Base-by-base conservation (phyloP, 1,140 invertebrate genomes). In the Pantala flavescens region DNA sequence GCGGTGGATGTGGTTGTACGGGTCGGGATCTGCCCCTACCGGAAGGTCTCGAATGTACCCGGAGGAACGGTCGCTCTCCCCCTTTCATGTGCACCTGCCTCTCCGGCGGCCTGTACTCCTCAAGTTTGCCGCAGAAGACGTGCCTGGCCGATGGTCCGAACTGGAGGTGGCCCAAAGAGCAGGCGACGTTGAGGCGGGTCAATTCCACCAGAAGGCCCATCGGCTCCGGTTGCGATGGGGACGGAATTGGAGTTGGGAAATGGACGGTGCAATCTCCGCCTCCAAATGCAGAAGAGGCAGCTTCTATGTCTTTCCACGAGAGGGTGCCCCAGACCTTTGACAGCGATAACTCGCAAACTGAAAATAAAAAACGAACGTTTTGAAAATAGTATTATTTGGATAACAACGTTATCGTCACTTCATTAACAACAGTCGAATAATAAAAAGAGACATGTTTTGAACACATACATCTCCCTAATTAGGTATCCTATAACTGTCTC, bases 161-260 rank as follows among this genome's bases (percentile, higher is more conserved):
- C 43, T 85, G 83, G 7, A 89, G 78, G 77, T 83, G 87, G 24
- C 87, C 84, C 21, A 82, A 87, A 42, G 82, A 78, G 80, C 88
- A 89, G 14, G 87, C 87, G 5, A 89, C 85, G 81, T 89, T 89
- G 23, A 89, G 82, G 72, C 87, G 85, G 70, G 83, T 85, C 0
- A 90, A 82, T 76, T 87, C 85, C 23, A 89, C 78, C 23, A 89
- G 83, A 24, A 89, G 79, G 73, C 75, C 76, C 19, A 63, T 63
- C 49, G 49, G 43, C 43, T 49, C 43, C 10, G 43, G 49, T 21
- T 16, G 14, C 16, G 49, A 63, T 7, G 49, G 16, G 49, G 49
- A 63, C 49, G 49, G 49, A 63, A 21, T 3, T 3, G 5, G 49
- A 5, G 49, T 19, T 16, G 49, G 49, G 49, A 63, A 63, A 21